Evolutionary conservation across 2,113 vertebrate species (phyloP).

Genomic region (Engraulis encrasicolus): DNA sequence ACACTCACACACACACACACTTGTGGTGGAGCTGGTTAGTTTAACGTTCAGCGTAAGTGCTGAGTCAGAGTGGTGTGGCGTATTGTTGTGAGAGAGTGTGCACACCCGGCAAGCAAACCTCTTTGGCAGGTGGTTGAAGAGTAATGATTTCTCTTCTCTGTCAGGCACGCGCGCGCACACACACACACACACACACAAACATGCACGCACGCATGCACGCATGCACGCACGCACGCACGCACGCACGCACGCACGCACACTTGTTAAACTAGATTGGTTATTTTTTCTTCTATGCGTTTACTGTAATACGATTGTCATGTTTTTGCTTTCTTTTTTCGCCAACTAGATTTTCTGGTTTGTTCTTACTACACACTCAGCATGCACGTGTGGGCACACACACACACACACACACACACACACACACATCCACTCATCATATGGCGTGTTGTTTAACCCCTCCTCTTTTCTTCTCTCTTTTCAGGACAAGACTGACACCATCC

Average conservation of each 20-base stretch:
- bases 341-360: background rate
- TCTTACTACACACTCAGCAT: background rate
- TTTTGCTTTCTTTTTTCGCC: background rate
- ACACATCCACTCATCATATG: conserved; percentile 14
- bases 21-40: background rate
- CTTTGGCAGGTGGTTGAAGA: background rate
- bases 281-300: background rate
- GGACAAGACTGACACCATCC: conserved; percentile 88
- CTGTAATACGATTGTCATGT: background rate
- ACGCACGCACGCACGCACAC: background rate
- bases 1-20: background rate
- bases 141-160: background rate
- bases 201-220: background rate
- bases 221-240: background rate
- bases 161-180: background rate
- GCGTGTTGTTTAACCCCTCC: conserved; percentile 31
- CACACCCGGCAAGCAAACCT: background rate
- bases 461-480: conserved; percentile 67
- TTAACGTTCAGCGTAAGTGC: background rate
- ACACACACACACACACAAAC: conserved; percentile 10
- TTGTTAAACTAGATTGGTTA: background rate
- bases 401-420: conserved; percentile 10
- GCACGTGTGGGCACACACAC: background rate
- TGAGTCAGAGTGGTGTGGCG: background rate
- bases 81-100: background rate